Conservation (phyloP, 2,113 vertebrate species). For the Percina caprodes region DNA sequence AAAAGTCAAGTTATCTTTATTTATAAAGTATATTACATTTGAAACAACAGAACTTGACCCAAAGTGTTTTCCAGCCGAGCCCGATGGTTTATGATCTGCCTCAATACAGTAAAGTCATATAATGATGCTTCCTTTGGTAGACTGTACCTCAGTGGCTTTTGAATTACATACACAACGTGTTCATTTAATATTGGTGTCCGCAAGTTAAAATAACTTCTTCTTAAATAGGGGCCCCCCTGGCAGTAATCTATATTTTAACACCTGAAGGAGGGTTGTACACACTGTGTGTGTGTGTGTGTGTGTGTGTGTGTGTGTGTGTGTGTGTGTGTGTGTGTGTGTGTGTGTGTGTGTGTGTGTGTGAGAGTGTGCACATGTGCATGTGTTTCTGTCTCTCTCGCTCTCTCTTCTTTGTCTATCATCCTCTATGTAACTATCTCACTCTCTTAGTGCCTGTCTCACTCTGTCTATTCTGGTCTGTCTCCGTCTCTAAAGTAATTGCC, state of each 20-base stretch:
- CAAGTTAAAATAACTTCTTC: background rate
- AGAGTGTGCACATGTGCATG: too few species aligned
- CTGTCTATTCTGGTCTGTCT: slow-evolving; percentile 55
- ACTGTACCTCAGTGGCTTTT: background rate
- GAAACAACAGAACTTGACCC: too few species aligned
- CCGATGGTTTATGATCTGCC: too few species aligned
- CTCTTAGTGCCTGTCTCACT: slow-evolving; percentile 30
- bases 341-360: background rate
- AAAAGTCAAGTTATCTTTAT: background rate
- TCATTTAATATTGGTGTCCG: background rate
- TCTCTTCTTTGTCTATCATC: slow-evolving; percentile 9
- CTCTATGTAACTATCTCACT: slow-evolving; percentile 24
- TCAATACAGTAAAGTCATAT: background rate
- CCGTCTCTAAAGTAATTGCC: slow-evolving; percentile 73
- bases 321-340: too few species aligned
- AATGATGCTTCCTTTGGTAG: background rate
- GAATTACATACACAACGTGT: background rate
- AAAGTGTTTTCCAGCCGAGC: too few species aligned
- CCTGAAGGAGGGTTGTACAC: slow-evolving; percentile 2
- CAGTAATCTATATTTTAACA: slow-evolving; percentile 23
- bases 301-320: too few species aligned
- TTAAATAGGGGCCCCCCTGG: background rate
- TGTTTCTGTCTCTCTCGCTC: background rate
- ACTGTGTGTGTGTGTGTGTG: background rate
- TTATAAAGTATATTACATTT: too few species aligned